phyloP scores from a whole-genome alignment of 53 echinoderm and acorn worm species.

The Echinometra lucunter region DNA sequence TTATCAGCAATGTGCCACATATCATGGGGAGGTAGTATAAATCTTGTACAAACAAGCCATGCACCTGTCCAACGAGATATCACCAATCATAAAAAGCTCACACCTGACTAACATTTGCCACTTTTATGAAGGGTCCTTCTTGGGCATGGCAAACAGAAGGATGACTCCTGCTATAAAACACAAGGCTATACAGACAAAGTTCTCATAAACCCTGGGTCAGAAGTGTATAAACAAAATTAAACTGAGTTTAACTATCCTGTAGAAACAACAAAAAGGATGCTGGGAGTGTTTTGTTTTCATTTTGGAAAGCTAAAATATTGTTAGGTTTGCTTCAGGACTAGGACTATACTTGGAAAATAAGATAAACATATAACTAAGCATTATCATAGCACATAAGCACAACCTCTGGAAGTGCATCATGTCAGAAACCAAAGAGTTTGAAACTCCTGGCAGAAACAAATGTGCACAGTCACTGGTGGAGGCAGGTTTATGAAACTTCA shows the following conservation, averaged over 20 bases:
- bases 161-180: background rate
- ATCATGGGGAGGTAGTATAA: background rate
- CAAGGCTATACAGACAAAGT: background rate
- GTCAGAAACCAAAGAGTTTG: too few relatives aligned
- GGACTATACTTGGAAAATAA: background rate
- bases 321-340: too few relatives aligned
- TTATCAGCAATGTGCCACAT: slow-evolving; percentile 44
- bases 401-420: too few relatives aligned
- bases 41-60: slow-evolving; percentile 37
- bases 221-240: too few relatives aligned
- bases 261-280: background rate
- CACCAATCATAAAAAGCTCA: slow-evolving; percentile 9
- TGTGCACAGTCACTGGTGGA: too few relatives aligned
- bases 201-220: too few relatives aligned
- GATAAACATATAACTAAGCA: background rate
- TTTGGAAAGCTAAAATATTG: background rate
- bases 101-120: background rate
- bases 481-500: too few relatives aligned
- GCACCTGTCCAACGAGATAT: slow-evolving; percentile 15
- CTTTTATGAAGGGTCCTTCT: background rate
- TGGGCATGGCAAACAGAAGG: background rate
- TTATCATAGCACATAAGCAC: too few relatives aligned
- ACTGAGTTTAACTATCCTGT: too few relatives aligned
- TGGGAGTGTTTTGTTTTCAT: background rate
- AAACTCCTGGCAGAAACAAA: too few relatives aligned